Evolutionary conservation across 2,888 invertebrate genomes (phyloP), one percentile per base, ranked within the genome.

Genomic region (Bursaphelenchus okinawaensis): DNA sequence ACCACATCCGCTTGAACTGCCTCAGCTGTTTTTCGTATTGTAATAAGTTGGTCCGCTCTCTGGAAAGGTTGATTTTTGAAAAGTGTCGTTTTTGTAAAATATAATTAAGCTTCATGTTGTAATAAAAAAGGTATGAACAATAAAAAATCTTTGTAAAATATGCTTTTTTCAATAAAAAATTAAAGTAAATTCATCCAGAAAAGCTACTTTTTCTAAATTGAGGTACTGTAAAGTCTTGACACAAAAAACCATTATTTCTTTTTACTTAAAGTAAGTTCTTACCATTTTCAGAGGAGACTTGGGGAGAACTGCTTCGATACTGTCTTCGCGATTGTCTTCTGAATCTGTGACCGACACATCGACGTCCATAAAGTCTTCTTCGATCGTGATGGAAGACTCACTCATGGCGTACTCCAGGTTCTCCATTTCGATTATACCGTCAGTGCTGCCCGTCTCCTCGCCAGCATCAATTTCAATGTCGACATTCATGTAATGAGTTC

Each of bases 391-490:
- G 9, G 71, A 64, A 12, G 75, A 64, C 62, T 72, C 71, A 20
- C 65, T 59, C 28, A 75, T 74, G 16, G 66, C 71, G 52, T 75
- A 71, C 20, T 71, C 74, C 23, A 68, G 28, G 22, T 52, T 55
- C 28, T 74, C 74, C 24, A 75, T 22, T 68, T 72, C 71, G 24
- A 72, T 72, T 19, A 71, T 40, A 7, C 71, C 68, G 52, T 75
- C 71, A 0, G 71, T 75, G 29, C 62, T 58, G 52, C 67, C 75
- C 22, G 62, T 59, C 23, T 71, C 71, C 55, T 71, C 74, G 7
- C 71, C 71, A 7, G 71, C 71, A 29, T 74, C 67, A 40, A 71
- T 71, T 51, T 71, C 71, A 20, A 71, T 55, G 26, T 71, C 74
- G 7, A 71, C 67, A 31, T 74, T 73, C 28, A 71, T 51, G 20